These are phyloP conservation scores for Nymphalis urticae DNA, from an alignment of 2,888 invertebrate genomes.

Conservation along the genomic window DNA sequence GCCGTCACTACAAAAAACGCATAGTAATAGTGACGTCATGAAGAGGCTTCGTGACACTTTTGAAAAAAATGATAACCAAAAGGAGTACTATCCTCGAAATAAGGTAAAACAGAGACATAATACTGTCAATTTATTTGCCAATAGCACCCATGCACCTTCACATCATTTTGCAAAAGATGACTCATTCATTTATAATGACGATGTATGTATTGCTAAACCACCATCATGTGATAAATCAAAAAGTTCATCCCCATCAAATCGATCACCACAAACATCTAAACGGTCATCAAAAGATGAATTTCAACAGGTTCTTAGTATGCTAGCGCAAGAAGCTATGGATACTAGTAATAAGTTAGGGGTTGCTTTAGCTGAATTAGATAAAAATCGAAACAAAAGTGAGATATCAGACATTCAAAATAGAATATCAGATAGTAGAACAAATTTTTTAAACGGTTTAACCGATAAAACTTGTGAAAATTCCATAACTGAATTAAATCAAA, in stretches of 20 bases:
- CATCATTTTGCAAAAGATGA: constrained; percentile 79
- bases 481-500: constrained; percentile 55
- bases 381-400: constrained; percentile 70
- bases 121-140: constrained; percentile 75
- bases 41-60: constrained; percentile 72
- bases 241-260: constrained; percentile 81
- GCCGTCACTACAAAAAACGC: constrained; percentile 81
- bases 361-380: constrained; percentile 83
- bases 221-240: constrained; percentile 79
- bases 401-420: constrained; percentile 72
- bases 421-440: constrained; percentile 75
- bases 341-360: constrained; percentile 86
- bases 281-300: constrained; percentile 78
- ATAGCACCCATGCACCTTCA: constrained; percentile 71
- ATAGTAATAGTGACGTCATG: constrained; percentile 83
- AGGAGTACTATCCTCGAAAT: constrained; percentile 69
- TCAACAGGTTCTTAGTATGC: constrained; percentile 87
- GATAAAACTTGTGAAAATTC: constrained; percentile 55
- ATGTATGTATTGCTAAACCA: constrained; percentile 74
- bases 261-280: constrained; percentile 78
- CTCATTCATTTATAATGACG: constrained; percentile 77
- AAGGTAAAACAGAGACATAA: constrained; percentile 80
- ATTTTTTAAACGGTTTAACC: constrained; percentile 75
- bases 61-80: constrained; percentile 71
- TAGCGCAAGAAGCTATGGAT: constrained; percentile 88